Conservation (phyloP, 2,113 vertebrate genomes). For the Muscicapa adusta region DNA sequence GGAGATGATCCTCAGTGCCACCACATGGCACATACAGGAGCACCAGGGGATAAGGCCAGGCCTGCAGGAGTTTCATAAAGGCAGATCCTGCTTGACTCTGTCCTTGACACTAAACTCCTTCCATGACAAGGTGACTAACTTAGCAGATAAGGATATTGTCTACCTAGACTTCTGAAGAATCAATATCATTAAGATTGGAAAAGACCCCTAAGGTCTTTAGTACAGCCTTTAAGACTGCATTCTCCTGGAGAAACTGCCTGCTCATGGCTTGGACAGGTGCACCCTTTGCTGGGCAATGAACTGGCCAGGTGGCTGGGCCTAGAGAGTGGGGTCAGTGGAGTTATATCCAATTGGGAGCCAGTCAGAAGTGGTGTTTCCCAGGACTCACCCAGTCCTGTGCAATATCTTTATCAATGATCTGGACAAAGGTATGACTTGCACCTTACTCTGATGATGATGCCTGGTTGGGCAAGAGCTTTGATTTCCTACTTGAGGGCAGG, state of each 20-base stretch:
- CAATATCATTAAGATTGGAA: not conserved
- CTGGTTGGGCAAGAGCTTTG: not conserved
- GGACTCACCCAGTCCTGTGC: too few relatives aligned
- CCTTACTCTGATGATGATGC: not conserved
- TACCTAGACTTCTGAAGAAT: not conserved
- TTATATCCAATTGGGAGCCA: too few relatives aligned
- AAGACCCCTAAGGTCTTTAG: not conserved
- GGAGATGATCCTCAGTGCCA: not conserved
- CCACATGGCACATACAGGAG: not conserved
- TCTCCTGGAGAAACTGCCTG: not conserved
- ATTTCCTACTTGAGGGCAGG: not conserved
- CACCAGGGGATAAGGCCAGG: not conserved
- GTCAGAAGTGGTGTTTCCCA: not conserved
- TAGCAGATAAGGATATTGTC: not conserved
- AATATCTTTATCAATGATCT: not conserved
- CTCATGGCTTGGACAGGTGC: not conserved
- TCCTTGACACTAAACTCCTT: not conserved
- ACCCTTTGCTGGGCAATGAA: not conserved
- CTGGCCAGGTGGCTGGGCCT: too few relatives aligned
- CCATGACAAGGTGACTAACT: not conserved
- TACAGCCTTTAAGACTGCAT: not conserved
- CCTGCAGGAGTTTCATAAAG: not conserved
- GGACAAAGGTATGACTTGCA: not conserved
- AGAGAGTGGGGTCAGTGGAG: not conserved
- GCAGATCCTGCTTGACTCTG: not conserved